These are phyloP conservation scores for Drosophila hydei DNA, from an alignment of 1,140 invertebrate genomes.

Conservation along the genomic window DNA sequence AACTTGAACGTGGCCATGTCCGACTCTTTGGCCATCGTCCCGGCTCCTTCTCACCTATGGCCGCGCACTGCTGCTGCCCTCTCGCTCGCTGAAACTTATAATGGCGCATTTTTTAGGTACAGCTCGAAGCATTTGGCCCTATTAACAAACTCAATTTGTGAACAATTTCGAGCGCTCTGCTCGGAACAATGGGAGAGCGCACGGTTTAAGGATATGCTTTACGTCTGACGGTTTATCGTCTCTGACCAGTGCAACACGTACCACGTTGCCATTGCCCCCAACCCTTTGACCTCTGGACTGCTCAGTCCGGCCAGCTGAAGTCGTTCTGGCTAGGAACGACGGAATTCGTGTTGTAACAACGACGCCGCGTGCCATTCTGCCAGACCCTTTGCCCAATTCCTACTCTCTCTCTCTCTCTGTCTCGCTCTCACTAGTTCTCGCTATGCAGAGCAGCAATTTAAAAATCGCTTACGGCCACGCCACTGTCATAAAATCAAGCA, in stretches of 20 bases:
- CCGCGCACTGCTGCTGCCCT: not conserved
- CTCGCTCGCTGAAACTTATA: conserved; percentile 42
- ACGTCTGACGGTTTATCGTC: conserved; percentile 61
- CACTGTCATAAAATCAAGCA: conserved; percentile 74
- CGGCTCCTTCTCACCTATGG: not conserved
- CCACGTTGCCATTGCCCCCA: conserved; percentile 2
- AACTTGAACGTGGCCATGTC: conserved; percentile 22
- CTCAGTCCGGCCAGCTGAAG: conserved; percentile 4
- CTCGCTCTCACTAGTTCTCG: conserved; percentile 20
- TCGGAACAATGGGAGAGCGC: conserved; percentile 40
- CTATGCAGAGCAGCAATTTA: conserved; percentile 74
- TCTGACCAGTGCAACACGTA: conserved; percentile 71
- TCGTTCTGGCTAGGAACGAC: conserved; percentile 3
- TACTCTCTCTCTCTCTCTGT: conserved; percentile 4
- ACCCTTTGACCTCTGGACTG: not conserved
- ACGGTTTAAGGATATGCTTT: conserved; percentile 59
- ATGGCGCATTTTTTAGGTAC: conserved; percentile 47
- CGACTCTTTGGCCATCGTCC: conserved; percentile 1
- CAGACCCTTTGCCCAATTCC: conserved; percentile 13
- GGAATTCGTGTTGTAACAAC: conserved; percentile 21
- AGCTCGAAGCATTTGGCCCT: conserved; percentile 45
- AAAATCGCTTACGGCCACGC: conserved; percentile 74
- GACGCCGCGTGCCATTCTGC: conserved; percentile 2
- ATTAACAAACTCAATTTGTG: conserved; percentile 74
- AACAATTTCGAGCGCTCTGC: conserved; percentile 45